Percentiles rank a stretch among this genome's conserved stretches.
Evolutionary conservation across 1,140 invertebrate genomes (phyloP).

Genomic region (Trypoxylus dichotomus): DNA sequence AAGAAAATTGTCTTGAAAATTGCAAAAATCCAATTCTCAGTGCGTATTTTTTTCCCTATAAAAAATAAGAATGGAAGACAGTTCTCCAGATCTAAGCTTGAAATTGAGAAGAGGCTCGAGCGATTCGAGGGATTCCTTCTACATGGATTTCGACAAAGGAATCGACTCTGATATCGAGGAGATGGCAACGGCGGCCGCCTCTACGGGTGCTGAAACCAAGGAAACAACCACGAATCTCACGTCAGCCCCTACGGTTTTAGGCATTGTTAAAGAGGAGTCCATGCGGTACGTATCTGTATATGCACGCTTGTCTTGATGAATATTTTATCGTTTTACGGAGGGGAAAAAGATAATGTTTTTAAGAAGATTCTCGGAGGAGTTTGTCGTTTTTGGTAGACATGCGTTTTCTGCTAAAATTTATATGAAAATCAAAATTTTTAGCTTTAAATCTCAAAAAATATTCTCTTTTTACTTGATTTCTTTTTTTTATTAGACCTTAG

Average conservation of each 20-base stretch:
- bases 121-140: conserved; percentile 83
- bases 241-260: conserved; percentile 58
- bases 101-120: conserved; percentile 79
- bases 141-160: conserved; percentile 85
- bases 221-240: conserved; percentile 54
- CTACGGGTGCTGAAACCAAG: conserved; percentile 44
- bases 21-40: not conserved
- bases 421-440: no score
- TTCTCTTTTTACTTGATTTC: no score
- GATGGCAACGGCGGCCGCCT: conserved; percentile 65
- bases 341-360: no score
- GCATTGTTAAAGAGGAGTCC: conserved; percentile 36
- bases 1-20: not conserved
- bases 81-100: conserved; percentile 80
- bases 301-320: not conserved
- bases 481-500: no score
- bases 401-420: no score
- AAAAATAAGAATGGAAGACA: conserved; percentile 65
- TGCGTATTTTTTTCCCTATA: not conserved
- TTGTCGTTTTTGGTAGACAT: no score
- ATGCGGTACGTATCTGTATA: conserved; percentile 8
- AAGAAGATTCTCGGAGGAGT: no score
- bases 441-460: no score
- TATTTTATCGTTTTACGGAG: no score
- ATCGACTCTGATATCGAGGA: conserved; percentile 88